Evolutionary conservation across 2,113 vertebrate species (phyloP), one percentile per base, ranked within the genome.

Genomic region (Balaeniceps rex): DNA sequence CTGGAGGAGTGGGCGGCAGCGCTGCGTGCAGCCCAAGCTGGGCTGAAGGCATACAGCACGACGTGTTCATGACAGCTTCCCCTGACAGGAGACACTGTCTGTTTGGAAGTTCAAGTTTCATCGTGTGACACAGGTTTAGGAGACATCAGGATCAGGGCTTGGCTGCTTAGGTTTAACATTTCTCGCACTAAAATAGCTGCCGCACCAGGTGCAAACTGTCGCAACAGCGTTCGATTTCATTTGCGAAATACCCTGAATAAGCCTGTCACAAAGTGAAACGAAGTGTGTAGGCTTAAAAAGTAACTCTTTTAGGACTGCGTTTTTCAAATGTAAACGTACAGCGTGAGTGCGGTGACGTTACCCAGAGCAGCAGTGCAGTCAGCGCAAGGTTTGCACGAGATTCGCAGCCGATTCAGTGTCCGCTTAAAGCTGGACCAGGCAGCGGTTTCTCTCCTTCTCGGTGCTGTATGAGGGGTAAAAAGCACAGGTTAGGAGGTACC

Each of bases 181-280:
- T 91, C 97, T 96, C 19, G 70, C 72, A 90, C 97, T 71, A 95
- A 98, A 99, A 99, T 98, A 99, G 97, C 95, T 85, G 95, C 92
- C 11, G 57, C 81, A 55, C 98, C 98, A 98, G 98, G 98, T 98
- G 98, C 98, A 98, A 98, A 87, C 96, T 90, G 96, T 94, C 98
- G 94, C 94, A 85, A 79, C 77, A 24, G 92, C 82, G 93, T 98
- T 98, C 49, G 17, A 46, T 98, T 99, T 98, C 98, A 96, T 78
- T 94, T 94, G 96, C 92, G 97, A 12, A 13, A 12, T 90, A 93
- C 87, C 88, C 95, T 63, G 83, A 96, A 87, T 82, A 95, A 94
- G 93, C 88, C 82, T 46, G 88, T 94, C 92, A 91, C 81, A 15
- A 24, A 33, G 78, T 69, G 93, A 98, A 98, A 89, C 58, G 94